Evolutionary conservation across 92 coral and sea anemone genomes (phyloP), one percentile per base, ranked within the genome.

Genomic region (Porites lobata): DNA sequence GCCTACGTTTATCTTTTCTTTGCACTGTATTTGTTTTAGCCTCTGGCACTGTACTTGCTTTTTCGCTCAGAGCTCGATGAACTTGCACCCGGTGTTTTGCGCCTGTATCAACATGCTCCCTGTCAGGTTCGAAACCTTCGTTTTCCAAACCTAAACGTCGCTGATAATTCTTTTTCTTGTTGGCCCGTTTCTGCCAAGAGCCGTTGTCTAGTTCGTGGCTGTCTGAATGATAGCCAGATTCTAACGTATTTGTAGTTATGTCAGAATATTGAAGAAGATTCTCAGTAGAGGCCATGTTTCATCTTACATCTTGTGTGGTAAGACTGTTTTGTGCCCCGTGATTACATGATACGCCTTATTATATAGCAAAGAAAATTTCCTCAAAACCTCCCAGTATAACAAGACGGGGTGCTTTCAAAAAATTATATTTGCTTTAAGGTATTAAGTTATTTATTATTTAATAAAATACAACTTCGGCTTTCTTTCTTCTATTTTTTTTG

Each of bases 261-360:
- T 57, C 77, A 19, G 77, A 38, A 8, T 84, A 75, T 66, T 79
- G 74, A 1, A 90, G 19, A 13, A 90, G 93, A 72, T 90, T 85
- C 59, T 90, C 83, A 9, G 93, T 90, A 56, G 89, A 84, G 11
- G 93, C 38, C 93, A 90, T 90, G 22, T 65, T 63, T 63, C 21
- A 4, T 50, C 7, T 15, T 57, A 18, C 50, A 65, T 18, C 47
- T 38, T 38, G 47, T 4, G 6, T 38, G 14, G 53, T 51, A 50
- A 22, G 14, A 52, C 24, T 29, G 64, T 51, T 10, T 50, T 50
- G 7, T 22, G 14, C 15, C 2, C 2, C 13, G 21, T 9, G 38
- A 67, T 1, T 76, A 29, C 2, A 29, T 2, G 3, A n/a, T 9
- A 32, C n/a, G 51, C 69, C 29, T 76, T 12, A 24, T 10, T 22